phyloP scores from a whole-genome alignment of 1,140 invertebrate species.

The Eupeodes corollae region DNA sequence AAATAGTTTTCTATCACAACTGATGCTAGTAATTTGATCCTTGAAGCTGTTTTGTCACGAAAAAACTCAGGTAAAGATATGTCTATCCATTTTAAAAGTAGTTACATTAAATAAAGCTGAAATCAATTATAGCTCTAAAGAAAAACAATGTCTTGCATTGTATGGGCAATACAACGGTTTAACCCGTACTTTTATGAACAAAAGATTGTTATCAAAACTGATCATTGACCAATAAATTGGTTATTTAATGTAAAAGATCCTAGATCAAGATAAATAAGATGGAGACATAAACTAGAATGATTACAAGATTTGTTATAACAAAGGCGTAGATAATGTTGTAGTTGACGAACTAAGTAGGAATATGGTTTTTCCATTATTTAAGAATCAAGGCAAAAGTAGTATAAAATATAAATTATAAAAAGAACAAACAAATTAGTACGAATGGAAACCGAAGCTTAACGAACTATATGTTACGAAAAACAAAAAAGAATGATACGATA shows the following conservation, averaged over 20 bases:
- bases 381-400: too few species aligned
- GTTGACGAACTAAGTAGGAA: too few species aligned
- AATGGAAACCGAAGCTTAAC: too few species aligned
- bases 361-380: too few species aligned
- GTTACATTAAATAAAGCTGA: slow-evolving; percentile 26
- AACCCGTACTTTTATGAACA: neutral
- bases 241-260: neutral
- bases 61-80: neutral
- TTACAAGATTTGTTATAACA: too few species aligned
- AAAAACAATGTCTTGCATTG: slow-evolving; percentile 37
- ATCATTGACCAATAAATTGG: slow-evolving; percentile 1
- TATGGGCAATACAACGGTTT: slow-evolving; percentile 19
- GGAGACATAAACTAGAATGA: too few species aligned
- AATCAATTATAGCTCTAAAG: slow-evolving; percentile 29
- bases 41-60: slow-evolving; percentile 9
- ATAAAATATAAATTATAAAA: too few species aligned
- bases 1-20: slow-evolving; percentile 6
- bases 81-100: slow-evolving; percentile 32
- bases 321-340: too few species aligned
- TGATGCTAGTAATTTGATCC: slow-evolving; percentile 1
- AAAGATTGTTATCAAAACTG: neutral
- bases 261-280: too few species aligned
- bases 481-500: too few species aligned
- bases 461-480: too few species aligned
- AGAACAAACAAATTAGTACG: too few species aligned